Base-by-base conservation (phyloP, 2,888 invertebrate genomes). In the Tridacna crocea region DNA sequence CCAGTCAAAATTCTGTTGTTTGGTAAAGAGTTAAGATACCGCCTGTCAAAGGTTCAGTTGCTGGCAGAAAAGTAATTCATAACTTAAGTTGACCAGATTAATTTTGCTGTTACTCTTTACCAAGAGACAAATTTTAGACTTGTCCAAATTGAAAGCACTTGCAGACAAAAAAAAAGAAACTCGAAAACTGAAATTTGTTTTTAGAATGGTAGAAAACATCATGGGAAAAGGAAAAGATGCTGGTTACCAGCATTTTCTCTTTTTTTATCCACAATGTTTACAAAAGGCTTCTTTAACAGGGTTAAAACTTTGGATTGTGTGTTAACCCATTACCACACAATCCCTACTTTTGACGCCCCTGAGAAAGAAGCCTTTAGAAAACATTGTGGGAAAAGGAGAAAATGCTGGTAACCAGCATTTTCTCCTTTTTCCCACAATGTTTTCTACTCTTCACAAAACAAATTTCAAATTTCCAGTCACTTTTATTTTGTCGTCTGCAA, bases 381-480 rank as follows among this genome's bases (percentile, higher is more conserved):
- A 17, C 2, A 19, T 55, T n/a, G n/a, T 17, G 55, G 19, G n/a
- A 55, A 55, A 55, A 19, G n/a, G n/a, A 55, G 55, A 55, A 55
- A 55, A 55, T 55, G 55, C 55, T 55, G 55, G 55, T 55, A n/a
- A 55, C 55, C 4, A 55, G 55, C 55, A 55, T 55, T 55, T 55
- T 55, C 55, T 55, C 55, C 10, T 55, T 55, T 55, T 10, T 4
- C 55, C 55, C n/a, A 19, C 55, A 55, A 19, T 19, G 17, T 55
- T 55, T 55, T n/a, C 55, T 17, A 55, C 19, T 10, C n/a, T 19
- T 55, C n/a, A 19, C 55, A 36, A 36, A 36, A 8, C 36, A 36
- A 36, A 36, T 36, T 36, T 2, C 36, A 36, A 2, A 2, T 4
- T 36, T 36, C 8, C 3, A 36, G 36, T 8, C 36, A 36, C 36